These are phyloP conservation scores for Triops cancriformis DNA, from an alignment of 1,140 invertebrate species.

Conservation along the genomic window DNA sequence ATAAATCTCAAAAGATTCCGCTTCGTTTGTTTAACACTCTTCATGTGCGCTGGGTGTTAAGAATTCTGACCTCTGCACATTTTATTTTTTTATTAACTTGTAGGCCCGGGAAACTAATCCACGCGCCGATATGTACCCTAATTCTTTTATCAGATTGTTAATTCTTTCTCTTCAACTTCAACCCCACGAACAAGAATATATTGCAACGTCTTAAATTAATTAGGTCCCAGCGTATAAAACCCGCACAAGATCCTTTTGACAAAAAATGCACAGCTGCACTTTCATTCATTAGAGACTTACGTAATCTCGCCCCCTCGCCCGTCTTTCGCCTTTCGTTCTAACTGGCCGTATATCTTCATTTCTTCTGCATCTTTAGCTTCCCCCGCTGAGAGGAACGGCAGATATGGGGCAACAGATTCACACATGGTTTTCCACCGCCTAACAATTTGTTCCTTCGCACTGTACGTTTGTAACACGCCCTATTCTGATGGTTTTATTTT, in stretches of 20 bases:
- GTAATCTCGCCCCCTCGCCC: neutral
- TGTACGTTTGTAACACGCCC: neutral
- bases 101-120: neutral
- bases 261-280: constrained; percentile 1
- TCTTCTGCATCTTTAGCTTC: neutral
- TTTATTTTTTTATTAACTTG: no score
- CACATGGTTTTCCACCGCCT: neutral
- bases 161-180: neutral
- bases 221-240: neutral
- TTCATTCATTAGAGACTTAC: constrained; percentile 5
- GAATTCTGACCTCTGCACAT: neutral
- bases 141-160: neutral
- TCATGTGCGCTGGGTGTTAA: neutral
- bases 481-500: neutral
- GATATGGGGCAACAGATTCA: neutral
- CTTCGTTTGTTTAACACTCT: neutral
- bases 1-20: neutral
- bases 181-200: neutral
- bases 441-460: neutral
- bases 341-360: neutral
- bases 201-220: neutral
- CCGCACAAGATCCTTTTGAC: neutral
- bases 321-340: neutral
- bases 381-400: neutral
- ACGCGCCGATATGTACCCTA: neutral